Base-by-base conservation (phyloP, 1,140 invertebrate species). In the Pseudomyrmex pallidus region DNA sequence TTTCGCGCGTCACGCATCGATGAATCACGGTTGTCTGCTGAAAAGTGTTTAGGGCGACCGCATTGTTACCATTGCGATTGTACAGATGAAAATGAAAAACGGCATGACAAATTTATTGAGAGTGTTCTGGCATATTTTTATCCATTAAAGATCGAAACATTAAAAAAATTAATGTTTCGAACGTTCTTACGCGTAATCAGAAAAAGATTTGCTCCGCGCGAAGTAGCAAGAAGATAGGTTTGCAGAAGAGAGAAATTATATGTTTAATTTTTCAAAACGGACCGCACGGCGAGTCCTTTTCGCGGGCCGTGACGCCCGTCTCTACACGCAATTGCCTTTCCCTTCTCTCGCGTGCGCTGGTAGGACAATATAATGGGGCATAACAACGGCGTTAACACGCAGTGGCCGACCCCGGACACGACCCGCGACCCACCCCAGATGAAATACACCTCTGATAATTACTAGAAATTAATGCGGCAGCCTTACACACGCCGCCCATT, bases 381-480 rank as follows among this genome's bases (percentile, higher is more conserved):
- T 94, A 94, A 94, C 93, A 94, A 93, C 92, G 91, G 92, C 92
- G 92, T 94, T 94, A 94, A 94, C 93, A 93, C 91, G 92, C 88
- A 90, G 89, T 90, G 90, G 87, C 83, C 91, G 90, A 93, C 90
- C 92, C 91, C 90, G 93, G 92, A 93, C 91, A 90, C 90, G 90
- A 93, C 92, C 92, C 89, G 85, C 88, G 90, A 92, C 92, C 92
- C 91, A 93, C 88, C 89, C 86, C 82, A 87, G 80, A 87, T 94
- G 91, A 94, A 92, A 93, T 92, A 94, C 92, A 90, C 90, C 89
- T 93, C 91, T 93, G 93, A 93, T 94, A 93, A 94, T 94, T 93
- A 93, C 93, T 92, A 93, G 92, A 93, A 93, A 94, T 94, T 93
- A 94, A 94, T 94, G 92, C 89, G 76, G 89, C 68, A 88, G 88